Evolutionary conservation across 2,113 vertebrate species (phyloP), one percentile per base, ranked within the genome.

Genomic region (Leucosticte australis): DNA sequence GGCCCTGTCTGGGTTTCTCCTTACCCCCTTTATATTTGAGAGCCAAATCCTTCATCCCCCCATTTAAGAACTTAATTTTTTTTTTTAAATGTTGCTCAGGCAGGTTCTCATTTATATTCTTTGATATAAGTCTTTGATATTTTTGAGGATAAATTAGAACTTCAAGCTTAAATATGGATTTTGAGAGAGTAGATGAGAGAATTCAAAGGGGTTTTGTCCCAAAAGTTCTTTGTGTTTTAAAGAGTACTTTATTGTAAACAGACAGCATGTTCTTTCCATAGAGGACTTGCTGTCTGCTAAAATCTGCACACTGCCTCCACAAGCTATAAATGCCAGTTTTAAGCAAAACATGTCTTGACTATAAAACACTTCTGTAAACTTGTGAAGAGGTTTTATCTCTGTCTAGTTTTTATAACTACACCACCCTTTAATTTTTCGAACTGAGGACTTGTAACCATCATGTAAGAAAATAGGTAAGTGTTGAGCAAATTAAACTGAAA

Each of bases 291-390:
- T 89, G 70, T 62, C 78, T 89, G 71, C 69, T 4, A 9, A 68
- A 76, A 92, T 78, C 76, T 95, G 88, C 37, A 17, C 13, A 2
- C 50, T 90, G n/a, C 68, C 73, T 91, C 59, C 88, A 82, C 59
- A 83, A 90, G 28, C 71, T 93, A 31, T 95, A 95, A 96, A 94
- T 96, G 91, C 83, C 77, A 74, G 39, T 78, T 94, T 92, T 91
- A 91, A 78, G 42, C 53, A 80, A 93, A 93, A 56, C 88, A 73
- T 83, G 63, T 70, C 75, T 87, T 74, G 50, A 56, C 84, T 94
- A 42, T 96, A 88, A 94, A 96, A 78, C 50, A n/a, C 21, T 49
- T n/a, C 47, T 75, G 39, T 95, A 94, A 89, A 88, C 81, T 81
- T 62, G 28, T 56, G 62, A 83, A 87, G 78, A 94, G 20, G 10